A percentile compares a stretch with the other conserved stretches of the same genome.
These are phyloP conservation scores for Holothuria scabra DNA, from an alignment of 53 echinoderm and acorn worm species.

Conservation along the genomic window DNA sequence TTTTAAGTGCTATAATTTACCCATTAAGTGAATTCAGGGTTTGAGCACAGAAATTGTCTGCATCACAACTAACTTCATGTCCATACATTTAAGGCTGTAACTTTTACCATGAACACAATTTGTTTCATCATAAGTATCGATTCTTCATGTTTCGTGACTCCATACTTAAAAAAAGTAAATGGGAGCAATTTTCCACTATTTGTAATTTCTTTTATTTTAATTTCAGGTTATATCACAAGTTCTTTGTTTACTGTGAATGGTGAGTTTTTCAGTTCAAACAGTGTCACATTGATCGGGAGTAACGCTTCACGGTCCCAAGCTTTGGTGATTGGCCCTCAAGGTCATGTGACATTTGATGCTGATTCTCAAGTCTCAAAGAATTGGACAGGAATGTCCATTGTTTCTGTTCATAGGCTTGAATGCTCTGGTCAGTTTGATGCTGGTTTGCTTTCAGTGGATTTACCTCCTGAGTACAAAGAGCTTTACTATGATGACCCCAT, in stretches of 20 bases:
- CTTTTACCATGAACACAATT: too few species aligned
- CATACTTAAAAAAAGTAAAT: too few species aligned
- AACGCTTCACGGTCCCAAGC: neutral
- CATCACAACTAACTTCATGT: too few species aligned
- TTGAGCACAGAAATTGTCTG: too few species aligned
- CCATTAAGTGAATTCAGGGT: too few species aligned
- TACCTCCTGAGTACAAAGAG: conserved; percentile 47
- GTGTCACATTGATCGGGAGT: neutral
- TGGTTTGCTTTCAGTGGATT: neutral
- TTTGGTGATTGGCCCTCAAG: neutral
- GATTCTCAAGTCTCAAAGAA: neutral
- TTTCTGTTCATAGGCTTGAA: neutral
- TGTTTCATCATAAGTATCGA: too few species aligned
- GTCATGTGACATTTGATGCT: conserved; percentile 10
- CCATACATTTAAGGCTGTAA: too few species aligned
- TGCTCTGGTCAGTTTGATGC: neutral
- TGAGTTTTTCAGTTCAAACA: neutral
- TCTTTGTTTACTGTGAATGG: conserved; percentile 6
- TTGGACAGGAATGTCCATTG: neutral
- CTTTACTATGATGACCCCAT: conserved; percentile 35
- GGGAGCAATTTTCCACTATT: too few species aligned
- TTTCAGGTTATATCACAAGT: conserved; percentile 10
- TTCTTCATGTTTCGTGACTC: too few species aligned
- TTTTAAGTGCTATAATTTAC: too few species aligned
- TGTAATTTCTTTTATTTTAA: too few species aligned